Base-by-base conservation (phyloP, 2,888 invertebrate species). In the Willowsia nigromaculata region DNA sequence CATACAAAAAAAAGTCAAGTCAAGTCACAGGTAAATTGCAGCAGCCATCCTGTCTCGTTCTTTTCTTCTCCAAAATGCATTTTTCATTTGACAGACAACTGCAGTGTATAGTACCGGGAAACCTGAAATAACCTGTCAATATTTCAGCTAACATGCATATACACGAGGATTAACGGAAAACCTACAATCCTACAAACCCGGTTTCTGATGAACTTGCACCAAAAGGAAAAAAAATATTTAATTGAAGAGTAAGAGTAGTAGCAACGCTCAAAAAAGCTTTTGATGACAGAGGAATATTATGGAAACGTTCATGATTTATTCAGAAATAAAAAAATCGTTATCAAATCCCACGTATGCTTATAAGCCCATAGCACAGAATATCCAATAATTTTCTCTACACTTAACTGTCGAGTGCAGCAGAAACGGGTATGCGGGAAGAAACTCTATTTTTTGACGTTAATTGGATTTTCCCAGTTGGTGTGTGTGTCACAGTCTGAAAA, bases 241-340 rank as follows among this genome's bases (percentile, higher is more conserved):
- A n/a, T n/a, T 50, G 50, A 56, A 11, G 22, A 56, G 22, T 56
- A n/a, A n/a, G n/a, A n/a, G n/a, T n/a, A n/a, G n/a, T n/a, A n/a
- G n/a, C n/a, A n/a, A n/a, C n/a, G n/a, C n/a, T n/a, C n/a, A n/a
- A n/a, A n/a, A n/a, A n/a, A n/a, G n/a, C n/a, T n/a, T n/a, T n/a
- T n/a, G n/a, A 56, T 56, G 6, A 56, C 30, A 6, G 13, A 30
- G 22, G 11, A 50, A 56, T 56, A 56, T 56, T 62, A 62, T 62
- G 62, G n/a, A 62, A 27, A 62, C 30, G 30, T 62, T 62, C 27
- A 62, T 62, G 62, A 71, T n/a, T 71, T 71, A 71, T 71, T 71
- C 43, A 71, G 18, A 71, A 71, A 40, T n/a, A 5, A 11, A 62
- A 56, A 71, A 71, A 71, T 71, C 71, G 40, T 43, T 71, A 71